Base-by-base conservation (phyloP, 64 coral and sea anemone genomes). In the Cladopsammia gracilis region DNA sequence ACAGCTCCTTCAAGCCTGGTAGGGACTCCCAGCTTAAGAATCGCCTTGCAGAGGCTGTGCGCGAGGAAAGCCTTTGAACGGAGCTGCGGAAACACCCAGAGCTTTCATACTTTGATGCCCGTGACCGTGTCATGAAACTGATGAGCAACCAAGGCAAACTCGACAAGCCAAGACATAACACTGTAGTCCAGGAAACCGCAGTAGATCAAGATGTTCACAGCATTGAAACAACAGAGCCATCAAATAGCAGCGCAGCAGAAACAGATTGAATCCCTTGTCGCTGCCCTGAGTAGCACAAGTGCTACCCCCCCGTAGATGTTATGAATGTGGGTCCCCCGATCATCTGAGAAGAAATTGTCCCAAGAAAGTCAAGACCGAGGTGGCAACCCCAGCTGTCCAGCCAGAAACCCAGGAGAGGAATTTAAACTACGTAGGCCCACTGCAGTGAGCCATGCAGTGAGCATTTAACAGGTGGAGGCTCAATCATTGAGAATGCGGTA, bases 241-340 rank as follows among this genome's bases (percentile, higher is more conserved):
- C n/a, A n/a, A n/a, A n/a, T n/a, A n/a, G n/a, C 74, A 46, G 76
- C 85, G n/a, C 92, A 94, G 34, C 92, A 94, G 52, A 88, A 89
- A 51, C 85, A 94, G 42, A 94, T 89, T n/a, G n/a, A n/a, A n/a
- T n/a, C n/a, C n/a, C n/a, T n/a, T n/a, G n/a, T n/a, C n/a, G n/a
- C n/a, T n/a, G 92, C 74, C 20, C 68, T 88, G 84, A 79, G 16
- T 48, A 75, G 58, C 19, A 4, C 4, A 0, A 81, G 51, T 14
- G 14, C 15, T 75, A 49, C 19, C 10, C 15, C 47, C 24, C 18
- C 25, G 86, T 15, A 89, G 73, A 50, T 83, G 69, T 25, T 94
- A 86, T 66, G 16, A 62, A 70, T n/a, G n/a, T n/a, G n/a, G n/a
- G n/a, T n/a, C n/a, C n/a, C n/a, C n/a, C n/a, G n/a, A n/a, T n/a